A percentile compares a stretch with the other conserved stretches of the same genome.
Evolutionary conservation across 2,888 invertebrate genomes (phyloP).

Genomic region (Andrena marginata): DNA sequence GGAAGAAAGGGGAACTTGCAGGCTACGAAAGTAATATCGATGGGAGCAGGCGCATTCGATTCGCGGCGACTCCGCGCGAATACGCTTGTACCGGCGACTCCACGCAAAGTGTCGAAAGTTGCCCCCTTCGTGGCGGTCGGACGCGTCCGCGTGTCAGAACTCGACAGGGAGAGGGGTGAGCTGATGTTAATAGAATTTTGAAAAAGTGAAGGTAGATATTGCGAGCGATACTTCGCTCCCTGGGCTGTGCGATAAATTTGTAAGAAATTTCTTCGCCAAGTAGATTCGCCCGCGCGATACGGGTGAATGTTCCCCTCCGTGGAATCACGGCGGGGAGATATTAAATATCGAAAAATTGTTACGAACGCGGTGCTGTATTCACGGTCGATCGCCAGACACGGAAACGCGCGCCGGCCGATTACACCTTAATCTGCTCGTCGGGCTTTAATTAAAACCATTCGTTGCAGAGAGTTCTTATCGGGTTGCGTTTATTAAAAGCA

Average conservation of each 20-base stretch:
- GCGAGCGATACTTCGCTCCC: background rate
- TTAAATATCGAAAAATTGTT: conserved; percentile 17
- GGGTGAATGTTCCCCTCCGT: background rate
- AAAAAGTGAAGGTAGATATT: background rate
- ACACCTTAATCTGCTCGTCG: conserved; percentile 3
- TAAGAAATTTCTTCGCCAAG: background rate
- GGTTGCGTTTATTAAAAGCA: conserved; percentile 17
- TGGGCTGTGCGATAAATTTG: background rate
- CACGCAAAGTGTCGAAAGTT: background rate
- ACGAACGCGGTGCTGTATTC: background rate
- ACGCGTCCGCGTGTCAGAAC: background rate
- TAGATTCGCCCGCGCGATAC: background rate
- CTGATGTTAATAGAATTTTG: background rate
- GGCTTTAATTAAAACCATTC: conserved; percentile 24
- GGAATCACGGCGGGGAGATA: background rate
- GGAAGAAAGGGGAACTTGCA: conserved; percentile 16
- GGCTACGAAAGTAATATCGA: conserved; percentile 28
- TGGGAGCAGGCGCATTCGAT: conserved; percentile 29
- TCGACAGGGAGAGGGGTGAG: background rate
- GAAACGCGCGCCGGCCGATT: background rate
- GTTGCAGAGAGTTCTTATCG: background rate
- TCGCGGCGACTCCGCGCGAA: background rate
- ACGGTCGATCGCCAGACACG: conserved; percentile 7
- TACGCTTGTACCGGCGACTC: background rate
- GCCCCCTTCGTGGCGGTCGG: background rate